phyloP scores from a whole-genome alignment of 1,140 invertebrate genomes.

The Stegodyphus dumicola region DNA sequence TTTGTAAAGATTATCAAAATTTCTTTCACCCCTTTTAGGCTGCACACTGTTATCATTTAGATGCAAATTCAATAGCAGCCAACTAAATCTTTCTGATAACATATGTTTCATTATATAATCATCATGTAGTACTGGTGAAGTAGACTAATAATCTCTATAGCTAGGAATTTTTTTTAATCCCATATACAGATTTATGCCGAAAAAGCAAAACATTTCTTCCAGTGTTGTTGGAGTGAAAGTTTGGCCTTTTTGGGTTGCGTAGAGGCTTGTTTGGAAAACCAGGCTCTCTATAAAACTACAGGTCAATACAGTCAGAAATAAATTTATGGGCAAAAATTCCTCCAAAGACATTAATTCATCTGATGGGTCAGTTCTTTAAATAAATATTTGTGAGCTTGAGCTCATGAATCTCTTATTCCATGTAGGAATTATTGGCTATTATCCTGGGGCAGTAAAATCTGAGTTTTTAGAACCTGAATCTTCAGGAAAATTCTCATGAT shows the following conservation, averaged over 20 bases:
- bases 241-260: background rate
- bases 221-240: background rate
- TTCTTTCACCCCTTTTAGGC: background rate
- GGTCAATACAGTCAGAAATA: background rate
- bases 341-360: background rate
- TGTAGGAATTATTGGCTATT: background rate
- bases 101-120: background rate
- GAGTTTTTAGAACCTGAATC: background rate
- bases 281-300: background rate
- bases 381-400: background rate
- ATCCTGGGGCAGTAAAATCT: background rate
- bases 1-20: constrained; percentile 5
- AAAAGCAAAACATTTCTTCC: background rate
- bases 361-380: background rate
- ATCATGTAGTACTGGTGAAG: background rate
- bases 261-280: background rate
- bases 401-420: background rate
- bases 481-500: background rate
- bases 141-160: background rate
- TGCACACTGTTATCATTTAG: background rate
- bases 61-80: background rate
- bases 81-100: background rate
- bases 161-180: background rate
- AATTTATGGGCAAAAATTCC: background rate
- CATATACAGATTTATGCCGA: background rate